Evolutionary conservation across 1,140 invertebrate species (phyloP).

Genomic region (Orchesella cincta): DNA sequence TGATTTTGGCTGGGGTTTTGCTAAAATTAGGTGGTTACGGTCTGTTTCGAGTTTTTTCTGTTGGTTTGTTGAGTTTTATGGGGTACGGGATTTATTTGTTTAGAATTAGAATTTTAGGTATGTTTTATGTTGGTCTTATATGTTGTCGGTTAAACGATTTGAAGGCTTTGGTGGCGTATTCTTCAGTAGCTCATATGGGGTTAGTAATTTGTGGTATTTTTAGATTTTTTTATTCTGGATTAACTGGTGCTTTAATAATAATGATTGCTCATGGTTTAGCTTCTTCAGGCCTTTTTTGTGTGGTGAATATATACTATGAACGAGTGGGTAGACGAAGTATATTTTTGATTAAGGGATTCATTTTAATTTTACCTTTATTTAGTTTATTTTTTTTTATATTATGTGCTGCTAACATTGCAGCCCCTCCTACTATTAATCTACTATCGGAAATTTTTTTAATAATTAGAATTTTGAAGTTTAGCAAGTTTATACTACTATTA

Average conservation of each 20-base stretch:
- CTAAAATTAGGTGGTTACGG: constrained; percentile 70
- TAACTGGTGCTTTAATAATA: constrained; percentile 60
- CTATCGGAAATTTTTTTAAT: constrained; percentile 46
- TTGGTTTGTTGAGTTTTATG: constrained; percentile 57
- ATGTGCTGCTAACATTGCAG: constrained; percentile 43
- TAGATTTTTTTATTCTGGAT: constrained; percentile 58
- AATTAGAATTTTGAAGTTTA: constrained; percentile 25
- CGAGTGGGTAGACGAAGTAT: constrained; percentile 56
- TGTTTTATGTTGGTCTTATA: constrained; percentile 61
- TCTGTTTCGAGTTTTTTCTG: constrained; percentile 59
- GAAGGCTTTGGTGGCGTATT: constrained; percentile 67
- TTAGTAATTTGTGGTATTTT: constrained; percentile 60
- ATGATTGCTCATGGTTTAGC: constrained; percentile 66
- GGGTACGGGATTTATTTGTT: constrained; percentile 59
- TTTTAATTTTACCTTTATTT: constrained; percentile 53
- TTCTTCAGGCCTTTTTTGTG: constrained; percentile 70
- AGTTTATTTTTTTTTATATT: constrained; percentile 54
- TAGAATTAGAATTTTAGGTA: constrained; percentile 62
- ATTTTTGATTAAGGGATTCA: constrained; percentile 57
- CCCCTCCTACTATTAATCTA: constrained; percentile 45
- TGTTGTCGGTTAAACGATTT: constrained; percentile 65
- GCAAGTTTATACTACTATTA: constrained; percentile 32
- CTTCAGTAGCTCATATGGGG: constrained; percentile 65
- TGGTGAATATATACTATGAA: constrained; percentile 67
- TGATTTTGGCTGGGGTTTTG: constrained; percentile 70